Conservation (phyloP, 2,888 invertebrate species). For the Tortrix viridana region DNA sequence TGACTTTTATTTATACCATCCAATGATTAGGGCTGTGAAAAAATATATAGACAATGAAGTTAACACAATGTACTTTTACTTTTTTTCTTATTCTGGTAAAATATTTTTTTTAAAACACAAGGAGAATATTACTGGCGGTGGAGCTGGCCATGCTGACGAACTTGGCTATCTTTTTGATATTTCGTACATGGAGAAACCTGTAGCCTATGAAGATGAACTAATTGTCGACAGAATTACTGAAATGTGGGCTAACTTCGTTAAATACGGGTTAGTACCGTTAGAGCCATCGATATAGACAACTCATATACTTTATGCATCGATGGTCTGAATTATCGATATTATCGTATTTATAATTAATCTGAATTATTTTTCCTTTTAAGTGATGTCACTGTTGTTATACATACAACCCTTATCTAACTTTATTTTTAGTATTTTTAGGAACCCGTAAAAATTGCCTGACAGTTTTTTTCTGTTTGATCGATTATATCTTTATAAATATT, state of each 20-base stretch:
- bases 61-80: conserved; percentile 47
- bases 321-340: background rate
- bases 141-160: conserved; percentile 55
- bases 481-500: too few relatives aligned
- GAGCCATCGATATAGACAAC: background rate
- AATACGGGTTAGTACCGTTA: conserved; percentile 54
- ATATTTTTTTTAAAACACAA: conserved; percentile 43
- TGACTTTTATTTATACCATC: conserved; percentile 50
- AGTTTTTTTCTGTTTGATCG: too few relatives aligned
- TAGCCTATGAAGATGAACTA: conserved; percentile 48
- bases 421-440: too few relatives aligned
- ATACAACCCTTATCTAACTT: too few relatives aligned
- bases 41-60: conserved; percentile 46
- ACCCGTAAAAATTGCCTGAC: too few relatives aligned
- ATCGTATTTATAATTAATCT: background rate
- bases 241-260: conserved; percentile 63
- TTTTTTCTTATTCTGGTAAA: conserved; percentile 52
- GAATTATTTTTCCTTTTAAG: too few relatives aligned
- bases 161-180: conserved; percentile 54
- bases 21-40: conserved; percentile 46
- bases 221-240: conserved; percentile 55
- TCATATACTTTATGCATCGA: background rate
- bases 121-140: conserved; percentile 44
- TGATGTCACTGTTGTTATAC: too few relatives aligned
- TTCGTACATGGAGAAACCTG: conserved; percentile 39